A percentile compares a stretch with the other conserved stretches of the same genome.
Conservation (phyloP, 2,797 vertebrate species). For the Mycteria americana region DNA sequence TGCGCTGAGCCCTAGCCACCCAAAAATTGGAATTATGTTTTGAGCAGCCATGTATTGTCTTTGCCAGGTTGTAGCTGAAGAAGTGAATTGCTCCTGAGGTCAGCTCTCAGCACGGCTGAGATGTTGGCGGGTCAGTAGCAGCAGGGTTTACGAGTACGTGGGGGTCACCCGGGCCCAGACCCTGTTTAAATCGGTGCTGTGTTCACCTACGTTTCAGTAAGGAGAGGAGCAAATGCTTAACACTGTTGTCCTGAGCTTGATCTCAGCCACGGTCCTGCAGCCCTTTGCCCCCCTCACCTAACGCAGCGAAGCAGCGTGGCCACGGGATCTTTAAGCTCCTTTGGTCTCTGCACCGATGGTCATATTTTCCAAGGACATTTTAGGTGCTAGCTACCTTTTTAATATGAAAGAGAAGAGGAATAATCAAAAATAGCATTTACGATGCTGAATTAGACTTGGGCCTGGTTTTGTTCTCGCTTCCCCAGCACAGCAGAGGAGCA, state of each 20-base stretch:
- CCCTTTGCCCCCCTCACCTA: neutral
- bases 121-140: neutral
- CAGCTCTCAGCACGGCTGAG: neutral
- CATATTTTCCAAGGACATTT: neutral
- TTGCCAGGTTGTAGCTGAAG: neutral
- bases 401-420: neutral
- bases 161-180: neutral
- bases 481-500: neutral
- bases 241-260: neutral
- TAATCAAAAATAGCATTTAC: neutral
- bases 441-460: neutral
- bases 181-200: neutral
- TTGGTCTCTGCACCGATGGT: neutral
- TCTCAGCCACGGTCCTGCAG: neutral
- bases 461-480: neutral
- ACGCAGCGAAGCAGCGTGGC: neutral
- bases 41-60: rapidly evolving
- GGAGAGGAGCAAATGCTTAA: neutral
- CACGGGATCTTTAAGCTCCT: neutral
- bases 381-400: neutral
- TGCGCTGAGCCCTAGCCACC: neutral
- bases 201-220: neutral
- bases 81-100: neutral
- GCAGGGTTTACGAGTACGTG: neutral
- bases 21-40: neutral